Base-by-base conservation (phyloP, 2,797 vertebrate species). In the Clarias pachynema region DNA sequence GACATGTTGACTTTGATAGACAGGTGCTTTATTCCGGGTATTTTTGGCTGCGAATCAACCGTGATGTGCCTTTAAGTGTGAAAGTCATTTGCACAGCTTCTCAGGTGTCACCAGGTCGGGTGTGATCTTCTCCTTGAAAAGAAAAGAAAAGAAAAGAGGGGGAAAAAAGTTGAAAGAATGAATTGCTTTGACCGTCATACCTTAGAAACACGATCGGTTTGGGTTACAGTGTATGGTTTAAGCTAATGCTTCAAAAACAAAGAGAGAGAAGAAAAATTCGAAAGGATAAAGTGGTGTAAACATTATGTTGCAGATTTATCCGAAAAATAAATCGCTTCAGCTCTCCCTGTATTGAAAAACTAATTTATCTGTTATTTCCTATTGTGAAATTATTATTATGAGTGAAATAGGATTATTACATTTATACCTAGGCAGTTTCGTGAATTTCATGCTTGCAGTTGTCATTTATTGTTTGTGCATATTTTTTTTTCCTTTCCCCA, bases 21-120 rank as follows among this genome's bases (percentile, higher is more conserved):
- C 85, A 63, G 83, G 65, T 85, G 84, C 66, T 88, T 87, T 87
- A 73, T 87, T 87, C 73, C 12, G 31, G 26, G 37, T 88, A 89
- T 88, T 79, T 87, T 86, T 83, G 83, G 74, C 84, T 57, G 72
- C 59, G 79, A 87, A 40, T 59, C 68, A 83, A 84, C 86, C 60
- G 49, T 24, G 40, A 79, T 84, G 86, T 86, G 87, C 81, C 74
- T 72, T 60, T 81, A 68, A 86, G 79, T 79, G 86, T 82, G 77
- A 84, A 83, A 79, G 84, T 78, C 77, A 83, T 86, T 83, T 81
- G 63, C 83, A 77, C 79, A 81, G 66, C 70, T 81, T 86, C 79
- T 86, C 62, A 77, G 82, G 86, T 89, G 66, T 86, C 85, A 53
- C 79, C 85, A 68, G 49, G 72, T 70, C 82, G 31, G 81, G 73